phyloP scores from a whole-genome alignment of 2,113 vertebrate species.

The Siphamia tubifer region DNA sequence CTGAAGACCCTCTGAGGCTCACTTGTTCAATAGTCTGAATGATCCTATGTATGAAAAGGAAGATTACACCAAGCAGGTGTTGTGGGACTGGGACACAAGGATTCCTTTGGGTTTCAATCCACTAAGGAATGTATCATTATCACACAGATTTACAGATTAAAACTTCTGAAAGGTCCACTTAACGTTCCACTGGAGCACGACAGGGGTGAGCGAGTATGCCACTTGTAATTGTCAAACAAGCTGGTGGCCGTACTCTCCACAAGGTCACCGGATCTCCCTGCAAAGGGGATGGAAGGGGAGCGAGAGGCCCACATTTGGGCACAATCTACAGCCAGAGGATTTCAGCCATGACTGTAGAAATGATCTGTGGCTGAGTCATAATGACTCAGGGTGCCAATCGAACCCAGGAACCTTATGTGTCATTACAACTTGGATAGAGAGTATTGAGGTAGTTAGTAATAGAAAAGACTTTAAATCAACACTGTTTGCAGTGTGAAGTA shows the following conservation, averaged over 20 bases:
- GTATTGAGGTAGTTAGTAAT: constrained; percentile 21
- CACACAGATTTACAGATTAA: constrained; percentile 72
- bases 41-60: constrained; percentile 44
- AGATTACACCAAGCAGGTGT: constrained; percentile 60
- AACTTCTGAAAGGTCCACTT: constrained; percentile 64
- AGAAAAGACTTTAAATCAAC: not conserved
- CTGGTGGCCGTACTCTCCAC: constrained; percentile 19
- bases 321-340: constrained; percentile 31
- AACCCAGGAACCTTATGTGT: constrained; percentile 58
- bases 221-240: constrained; percentile 67
- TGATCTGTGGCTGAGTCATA: constrained; percentile 52
- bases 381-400: constrained; percentile 31
- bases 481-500: not conserved
- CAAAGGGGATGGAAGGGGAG: constrained; percentile 20
- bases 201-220: constrained; percentile 47
- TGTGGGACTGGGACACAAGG: constrained; percentile 36
- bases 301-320: constrained; percentile 31
- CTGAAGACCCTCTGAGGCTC: constrained; percentile 9
- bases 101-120: constrained; percentile 50
- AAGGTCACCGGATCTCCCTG: constrained; percentile 49
- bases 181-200: constrained; percentile 31
- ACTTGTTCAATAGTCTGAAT: constrained; percentile 30
- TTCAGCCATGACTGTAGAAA: constrained; percentile 46
- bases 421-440: constrained; percentile 33
- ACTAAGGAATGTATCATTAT: constrained; percentile 60